Evolutionary conservation across 2,888 invertebrate genomes (phyloP), one percentile per base, ranked within the genome.

Genomic region (Copidosoma aretas): DNA sequence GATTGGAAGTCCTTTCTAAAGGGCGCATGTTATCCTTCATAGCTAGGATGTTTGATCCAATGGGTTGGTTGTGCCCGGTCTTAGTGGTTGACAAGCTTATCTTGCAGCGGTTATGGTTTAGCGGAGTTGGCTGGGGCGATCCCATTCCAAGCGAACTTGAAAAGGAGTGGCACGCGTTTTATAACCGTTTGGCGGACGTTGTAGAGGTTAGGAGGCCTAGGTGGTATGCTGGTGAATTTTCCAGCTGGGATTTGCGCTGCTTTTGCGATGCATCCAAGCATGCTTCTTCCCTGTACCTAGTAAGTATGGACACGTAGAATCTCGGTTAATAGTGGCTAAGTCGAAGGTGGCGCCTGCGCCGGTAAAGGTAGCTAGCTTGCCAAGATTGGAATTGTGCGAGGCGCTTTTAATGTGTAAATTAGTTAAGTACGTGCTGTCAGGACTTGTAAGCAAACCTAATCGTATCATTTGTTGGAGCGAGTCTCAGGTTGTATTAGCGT

Each of bases 251-350:
- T 24, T 17, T 60, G 22, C 60, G 24, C 25, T 24, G 60, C 4
- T 60, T 60, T 60, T 49, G 60, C 25, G 60, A 60, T 19, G 49
- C 60, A n/a, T 60, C 60, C 10, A 25, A 60, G 19, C 49, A 46
- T 22, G 60, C 60, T 49, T 60, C 24, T 10, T 14, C 8, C 2
- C 1, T 60, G 17, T 49, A 49, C 60, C 22, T 60, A 1, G 49
- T 49, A 12, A 19, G 17, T n/a, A 41, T 43, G 10, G 21, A 21
- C 19, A 12, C 25, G 8, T 25, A 56, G 21, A 32, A 32, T 15
- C 58, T 3, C 14, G 15, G 3, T 58, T 58, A 43, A 15, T 60
- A 8, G 25, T 19, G 4, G 46, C 49, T 14, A 60, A 60, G 22
- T 24, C 46, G 3, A 24, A 60, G 17, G 60, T 60, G 22, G 32